Conservation (phyloP, 1,140 invertebrate species). For the Drosophila simulans region DNA sequence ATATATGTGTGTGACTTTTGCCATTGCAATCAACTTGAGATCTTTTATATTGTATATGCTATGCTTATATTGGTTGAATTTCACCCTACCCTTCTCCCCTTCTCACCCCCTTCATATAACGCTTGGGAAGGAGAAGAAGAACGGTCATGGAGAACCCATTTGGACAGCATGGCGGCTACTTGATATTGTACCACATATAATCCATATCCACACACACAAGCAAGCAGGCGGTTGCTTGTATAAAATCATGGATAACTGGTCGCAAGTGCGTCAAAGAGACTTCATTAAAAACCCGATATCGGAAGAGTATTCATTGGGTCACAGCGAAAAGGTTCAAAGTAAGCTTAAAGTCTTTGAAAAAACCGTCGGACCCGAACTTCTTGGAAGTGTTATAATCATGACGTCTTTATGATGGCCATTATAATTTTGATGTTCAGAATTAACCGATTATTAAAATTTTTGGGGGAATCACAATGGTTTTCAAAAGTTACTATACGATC, state of each 20-base stretch:
- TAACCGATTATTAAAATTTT: conserved; percentile 24
- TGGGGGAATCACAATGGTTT: conserved; percentile 21
- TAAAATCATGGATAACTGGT: conserved; percentile 30
- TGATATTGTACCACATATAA: conserved; percentile 32
- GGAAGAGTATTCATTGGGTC: conserved; percentile 13
- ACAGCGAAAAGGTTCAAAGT: neutral
- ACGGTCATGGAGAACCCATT: conserved; percentile 26
- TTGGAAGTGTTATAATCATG: conserved; percentile 14
- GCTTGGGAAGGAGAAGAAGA: conserved; percentile 9
- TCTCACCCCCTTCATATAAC: neutral
- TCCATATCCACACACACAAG: neutral
- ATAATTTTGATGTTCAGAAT: conserved; percentile 6
- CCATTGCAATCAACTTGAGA: conserved; percentile 56
- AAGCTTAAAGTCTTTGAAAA: conserved; percentile 5
- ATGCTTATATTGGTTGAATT: conserved; percentile 46
- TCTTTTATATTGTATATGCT: conserved; percentile 38
- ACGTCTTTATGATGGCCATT: conserved; percentile 32
- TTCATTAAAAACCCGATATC: conserved; percentile 26
- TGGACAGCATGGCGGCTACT: conserved; percentile 43
- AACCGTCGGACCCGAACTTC: neutral
- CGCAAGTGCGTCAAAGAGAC: conserved; percentile 35
- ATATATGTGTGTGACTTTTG: conserved; percentile 64
- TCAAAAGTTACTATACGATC: neutral
- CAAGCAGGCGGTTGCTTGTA: conserved; percentile 1
- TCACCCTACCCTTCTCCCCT: conserved; percentile 9